Percentiles rank a stretch among this genome's conserved stretches.
Conservation (phyloP, 2,113 vertebrate genomes). For the Oreochromis aureus region DNA sequence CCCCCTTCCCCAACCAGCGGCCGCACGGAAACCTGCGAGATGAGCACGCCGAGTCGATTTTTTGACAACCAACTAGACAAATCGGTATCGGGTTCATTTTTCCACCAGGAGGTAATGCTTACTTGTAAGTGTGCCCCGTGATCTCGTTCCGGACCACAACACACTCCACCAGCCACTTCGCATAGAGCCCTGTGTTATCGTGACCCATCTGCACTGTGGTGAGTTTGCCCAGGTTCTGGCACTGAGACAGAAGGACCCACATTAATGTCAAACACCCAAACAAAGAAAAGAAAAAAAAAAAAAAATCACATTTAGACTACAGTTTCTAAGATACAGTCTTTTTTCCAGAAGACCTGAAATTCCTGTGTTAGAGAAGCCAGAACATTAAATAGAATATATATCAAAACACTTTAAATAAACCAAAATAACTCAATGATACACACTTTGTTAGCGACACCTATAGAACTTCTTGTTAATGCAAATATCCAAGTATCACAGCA, state of each 20-base stretch:
- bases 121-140: conserved; percentile 98
- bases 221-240: conserved; percentile 96
- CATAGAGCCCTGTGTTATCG: conserved; percentile 94
- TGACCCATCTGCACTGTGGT: conserved; percentile 98
- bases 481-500: neutral
- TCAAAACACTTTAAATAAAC: neutral
- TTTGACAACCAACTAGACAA: neutral
- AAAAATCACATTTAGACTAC: neutral
- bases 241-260: conserved; percentile 65
- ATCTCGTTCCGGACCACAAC: conserved; percentile 96
- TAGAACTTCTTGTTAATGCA: neutral
- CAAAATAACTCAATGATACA: neutral
- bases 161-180: conserved; percentile 96
- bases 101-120: conserved; percentile 18
- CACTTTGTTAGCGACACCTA: neutral
- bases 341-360: neutral
- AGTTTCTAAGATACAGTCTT: neutral
- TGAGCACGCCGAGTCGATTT: neutral
- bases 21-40: conserved; percentile 91
- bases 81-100: neutral
- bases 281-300: accelerated
- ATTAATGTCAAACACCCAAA: neutral
- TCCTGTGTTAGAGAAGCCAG: neutral
- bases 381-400: neutral
- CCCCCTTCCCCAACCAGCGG: conserved; percentile 94